Conservation (phyloP, 2,113 vertebrate species). For the Dicerorhinus sumatrensis region DNA sequence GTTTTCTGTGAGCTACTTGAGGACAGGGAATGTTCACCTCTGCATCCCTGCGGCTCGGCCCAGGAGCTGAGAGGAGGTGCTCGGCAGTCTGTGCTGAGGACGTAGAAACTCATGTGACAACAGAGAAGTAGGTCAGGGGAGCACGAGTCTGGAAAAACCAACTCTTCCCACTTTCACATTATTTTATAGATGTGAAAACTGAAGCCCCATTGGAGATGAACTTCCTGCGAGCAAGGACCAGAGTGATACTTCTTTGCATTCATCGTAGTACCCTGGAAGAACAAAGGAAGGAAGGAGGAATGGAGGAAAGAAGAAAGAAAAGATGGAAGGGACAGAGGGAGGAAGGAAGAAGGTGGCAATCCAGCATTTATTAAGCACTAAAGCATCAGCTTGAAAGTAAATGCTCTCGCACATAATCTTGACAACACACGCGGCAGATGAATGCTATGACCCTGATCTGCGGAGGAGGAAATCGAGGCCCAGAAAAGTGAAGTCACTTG, state of each 20-base stretch:
- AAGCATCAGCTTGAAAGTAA: background rate
- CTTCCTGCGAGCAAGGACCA: background rate
- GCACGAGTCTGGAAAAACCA: background rate
- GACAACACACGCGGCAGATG: background rate
- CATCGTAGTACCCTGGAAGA: background rate
- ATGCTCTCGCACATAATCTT: background rate
- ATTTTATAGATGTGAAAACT: background rate
- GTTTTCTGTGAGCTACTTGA: background rate
- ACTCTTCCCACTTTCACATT: background rate
- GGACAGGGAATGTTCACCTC: background rate
- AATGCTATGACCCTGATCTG: background rate
- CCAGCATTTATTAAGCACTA: background rate
- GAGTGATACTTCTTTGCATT: background rate
- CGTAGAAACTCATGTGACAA: background rate
- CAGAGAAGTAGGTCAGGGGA: background rate
- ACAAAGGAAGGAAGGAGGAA: background rate
- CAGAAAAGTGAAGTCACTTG: background rate
- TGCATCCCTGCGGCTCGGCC: background rate
- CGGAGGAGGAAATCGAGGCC: background rate
- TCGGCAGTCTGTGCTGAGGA: background rate
- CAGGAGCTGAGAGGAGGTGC: background rate
- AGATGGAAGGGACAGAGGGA: background rate
- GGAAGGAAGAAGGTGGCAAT: background rate
- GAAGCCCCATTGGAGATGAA: background rate
- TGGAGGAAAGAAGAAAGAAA: background rate